Evolutionary conservation across 2,113 vertebrate genomes (phyloP), one percentile per base, ranked within the genome.

Genomic region (Phalacrocorax aristotelis): DNA sequence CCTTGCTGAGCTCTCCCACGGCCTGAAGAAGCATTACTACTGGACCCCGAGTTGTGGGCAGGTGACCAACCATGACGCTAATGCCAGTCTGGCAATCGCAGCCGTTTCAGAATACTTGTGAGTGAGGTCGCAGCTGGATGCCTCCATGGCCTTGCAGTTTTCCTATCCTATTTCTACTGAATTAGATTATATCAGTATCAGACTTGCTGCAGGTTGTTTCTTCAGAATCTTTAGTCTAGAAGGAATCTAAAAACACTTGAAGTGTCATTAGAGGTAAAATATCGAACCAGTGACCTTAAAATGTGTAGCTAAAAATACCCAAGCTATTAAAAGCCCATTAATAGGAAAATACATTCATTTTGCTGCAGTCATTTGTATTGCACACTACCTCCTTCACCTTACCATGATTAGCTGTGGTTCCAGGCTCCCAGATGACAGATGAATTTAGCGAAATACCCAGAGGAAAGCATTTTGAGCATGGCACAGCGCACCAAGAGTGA

Each of bases 1-100:
- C 76, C 98, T 99, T 11, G 98, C 99, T 5, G 98, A 99, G 95
- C 96, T 97, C 38, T 98, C 97, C 91, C 98, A 99, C 18, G 97
- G 98, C 72, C 97, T 99, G 68, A 97, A 90, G 81, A 98, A 55
- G 76, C 97, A 97, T 92, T 98, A 98, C 87, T 98, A 98, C 89
- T 98, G 98, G 98, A 95, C 93, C 13, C 98, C 98, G 27, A 83
- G 85, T 51, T 96, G 78, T 1, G 90, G 92, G 11, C 40, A 81
- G 15, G 55, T n/a, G 40, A 62, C 54, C 2, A 64, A 82, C 8
- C 9, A 44, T 3, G 86, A 93, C 3, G 91, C 98, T 82, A 98
- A 98, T 14, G 94, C 98, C 57, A 94, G 97, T 23, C 97, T 98
- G 89, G 94, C 80, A 7, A 91, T 98, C 66, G 69, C 44, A 15